Conservation (phyloP, 2,888 invertebrate genomes). For the Yponomeuta plumbellus region DNA sequence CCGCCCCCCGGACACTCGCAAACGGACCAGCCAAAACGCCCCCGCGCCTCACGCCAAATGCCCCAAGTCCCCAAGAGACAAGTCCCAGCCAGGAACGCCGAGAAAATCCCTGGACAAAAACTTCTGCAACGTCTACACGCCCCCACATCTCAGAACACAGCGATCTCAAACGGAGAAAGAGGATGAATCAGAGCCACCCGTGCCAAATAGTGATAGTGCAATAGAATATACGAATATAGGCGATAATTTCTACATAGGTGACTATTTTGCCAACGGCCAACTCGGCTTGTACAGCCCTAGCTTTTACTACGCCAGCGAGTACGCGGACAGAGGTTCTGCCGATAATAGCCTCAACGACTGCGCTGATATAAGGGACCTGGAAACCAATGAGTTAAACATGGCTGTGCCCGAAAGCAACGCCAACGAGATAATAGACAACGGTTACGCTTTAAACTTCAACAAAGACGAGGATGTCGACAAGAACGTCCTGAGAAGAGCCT, state of each 20-base stretch:
- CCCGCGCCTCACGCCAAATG: slow-evolving; percentile 40
- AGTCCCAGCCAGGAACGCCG: slow-evolving; percentile 56
- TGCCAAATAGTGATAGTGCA: slow-evolving; percentile 75
- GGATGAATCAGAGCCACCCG: slow-evolving; percentile 52
- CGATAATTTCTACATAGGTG: slow-evolving; percentile 71
- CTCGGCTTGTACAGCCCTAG: slow-evolving; percentile 62
- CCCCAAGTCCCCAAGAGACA: slow-evolving; percentile 60
- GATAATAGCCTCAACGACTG: slow-evolving; percentile 32
- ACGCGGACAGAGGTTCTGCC: slow-evolving; percentile 31
- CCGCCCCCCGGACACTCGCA: slow-evolving; percentile 33
- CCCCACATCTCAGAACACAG: slow-evolving; percentile 65
- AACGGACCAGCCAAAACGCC: slow-evolving; percentile 27
- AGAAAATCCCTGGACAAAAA: slow-evolving; percentile 58
- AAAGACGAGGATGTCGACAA: slow-evolving; percentile 77
- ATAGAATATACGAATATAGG: slow-evolving; percentile 56
- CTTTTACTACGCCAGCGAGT: slow-evolving; percentile 43
- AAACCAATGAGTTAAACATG: slow-evolving; percentile 60
- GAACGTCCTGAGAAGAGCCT: slow-evolving; percentile 77
- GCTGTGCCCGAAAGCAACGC: slow-evolving; percentile 53
- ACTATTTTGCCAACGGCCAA: slow-evolving; percentile 69
- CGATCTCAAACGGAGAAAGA: slow-evolving; percentile 52
- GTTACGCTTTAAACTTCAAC: slow-evolving; percentile 56
- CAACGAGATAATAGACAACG: slow-evolving; percentile 66
- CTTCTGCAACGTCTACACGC: slow-evolving; percentile 72
- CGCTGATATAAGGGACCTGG: slow-evolving; percentile 21